phyloP scores from a whole-genome alignment of 2,888 invertebrate species.

The Deilephila elpenor region DNA sequence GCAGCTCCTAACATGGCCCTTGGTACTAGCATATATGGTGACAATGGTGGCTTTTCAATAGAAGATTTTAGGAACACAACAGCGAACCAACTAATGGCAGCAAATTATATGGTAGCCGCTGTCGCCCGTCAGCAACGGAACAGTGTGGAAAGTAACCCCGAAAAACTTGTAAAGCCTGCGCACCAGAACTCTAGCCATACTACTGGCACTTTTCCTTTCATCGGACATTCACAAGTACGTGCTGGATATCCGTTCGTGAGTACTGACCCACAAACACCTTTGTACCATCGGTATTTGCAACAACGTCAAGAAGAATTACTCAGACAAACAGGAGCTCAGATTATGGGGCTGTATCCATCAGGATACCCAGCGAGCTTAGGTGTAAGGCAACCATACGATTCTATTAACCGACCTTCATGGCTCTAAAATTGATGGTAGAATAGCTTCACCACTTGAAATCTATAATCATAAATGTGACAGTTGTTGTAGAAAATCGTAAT shows the following conservation, averaged over 20 bases:
- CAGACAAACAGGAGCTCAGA: constrained; percentile 85
- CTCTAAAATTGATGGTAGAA: constrained; percentile 71
- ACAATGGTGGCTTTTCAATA: constrained; percentile 87
- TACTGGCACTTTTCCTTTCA: constrained; percentile 84
- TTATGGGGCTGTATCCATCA: constrained; percentile 87
- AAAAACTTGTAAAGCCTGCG: constrained; percentile 77
- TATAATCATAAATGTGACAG: constrained; percentile 64
- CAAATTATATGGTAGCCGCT: constrained; percentile 80
- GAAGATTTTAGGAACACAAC: constrained; percentile 87
- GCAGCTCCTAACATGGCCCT: constrained; percentile 86
- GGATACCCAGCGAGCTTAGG: constrained; percentile 86
- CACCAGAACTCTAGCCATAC: constrained; percentile 75
- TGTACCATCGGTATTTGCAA: constrained; percentile 90
- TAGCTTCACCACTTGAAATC: constrained; percentile 33
- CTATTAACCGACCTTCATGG: constrained; percentile 88
- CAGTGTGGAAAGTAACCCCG: constrained; percentile 63
- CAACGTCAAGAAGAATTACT: constrained; percentile 86
- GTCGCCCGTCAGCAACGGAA: constrained; percentile 77
- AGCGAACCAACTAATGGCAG: constrained; percentile 86
- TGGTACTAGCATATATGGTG: constrained; percentile 84
- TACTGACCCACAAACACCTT: constrained; percentile 86
- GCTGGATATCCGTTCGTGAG: constrained; percentile 86
- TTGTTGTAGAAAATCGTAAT: constrained; percentile 72
- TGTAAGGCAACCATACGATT: constrained; percentile 89
- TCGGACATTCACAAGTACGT: constrained; percentile 85